Evolutionary conservation across 92 coral and sea anemone species (phyloP).

Genomic region (Palythoa heliodiscus): DNA sequence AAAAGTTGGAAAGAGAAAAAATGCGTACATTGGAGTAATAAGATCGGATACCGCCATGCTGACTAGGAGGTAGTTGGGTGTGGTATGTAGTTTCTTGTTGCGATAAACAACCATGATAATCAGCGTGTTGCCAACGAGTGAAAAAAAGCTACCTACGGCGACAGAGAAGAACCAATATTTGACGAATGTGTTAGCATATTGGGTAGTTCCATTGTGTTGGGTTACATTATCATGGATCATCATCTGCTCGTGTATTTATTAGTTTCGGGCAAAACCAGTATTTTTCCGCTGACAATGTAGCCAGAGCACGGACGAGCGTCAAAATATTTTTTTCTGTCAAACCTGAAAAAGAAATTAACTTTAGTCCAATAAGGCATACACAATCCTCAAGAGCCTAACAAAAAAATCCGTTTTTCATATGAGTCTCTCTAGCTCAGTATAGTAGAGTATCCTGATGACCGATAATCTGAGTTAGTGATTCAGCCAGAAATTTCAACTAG

Average conservation of each 20-base stretch:
- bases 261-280: neutral
- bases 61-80: conserved; percentile 24
- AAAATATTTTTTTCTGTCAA: no score
- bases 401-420: no score
- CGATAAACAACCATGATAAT: conserved; percentile 6
- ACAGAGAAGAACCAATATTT: neutral
- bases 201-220: neutral
- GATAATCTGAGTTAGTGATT: no score
- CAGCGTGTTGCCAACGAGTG: conserved; percentile 10
- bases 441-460: no score
- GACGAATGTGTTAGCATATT: neutral
- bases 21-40: neutral
- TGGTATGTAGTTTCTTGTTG: conserved; percentile 14
- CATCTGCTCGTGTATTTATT: neutral
- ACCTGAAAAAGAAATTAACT: no score
- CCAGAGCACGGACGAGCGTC: no score
- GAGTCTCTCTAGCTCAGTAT: no score
- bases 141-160: neutral
- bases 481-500: no score
- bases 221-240: neutral
- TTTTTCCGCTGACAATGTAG: no score
- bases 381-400: no score
- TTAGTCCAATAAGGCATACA: no score
- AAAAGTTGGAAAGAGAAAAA: neutral
- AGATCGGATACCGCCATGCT: conserved; percentile 17